Base-by-base conservation (phyloP, 2,888 invertebrate genomes). In the Junonia oenone region DNA sequence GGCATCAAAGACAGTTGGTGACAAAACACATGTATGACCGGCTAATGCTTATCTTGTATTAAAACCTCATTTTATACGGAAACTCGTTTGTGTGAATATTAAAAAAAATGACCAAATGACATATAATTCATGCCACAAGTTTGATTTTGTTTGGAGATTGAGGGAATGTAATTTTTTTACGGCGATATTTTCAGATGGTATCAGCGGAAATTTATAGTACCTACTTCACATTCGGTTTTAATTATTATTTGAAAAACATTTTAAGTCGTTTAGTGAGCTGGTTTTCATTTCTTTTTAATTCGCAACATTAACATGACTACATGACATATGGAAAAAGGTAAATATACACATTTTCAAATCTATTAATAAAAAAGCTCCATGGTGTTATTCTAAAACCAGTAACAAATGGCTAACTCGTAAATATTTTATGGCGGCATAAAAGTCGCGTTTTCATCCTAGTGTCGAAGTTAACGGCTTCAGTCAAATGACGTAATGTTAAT, bases 371-470 rank as follows among this genome's bases (percentile, higher is more conserved):
- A 17, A 2, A 31, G 9, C 31, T 9, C 31, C 9, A 37, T 15
- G 14, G 9, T 15, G 17, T 8, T 38, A 17, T 38, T 17, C 31
- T 17, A 14, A 40, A 56, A 51, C 38, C 46, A 51, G 51, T 46
- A 69, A 69, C 69, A 68, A 72, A 69, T 70, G 64, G 66, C 58
- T 58, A 62, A 60, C 63, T 71, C 77, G 73, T 75, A 73, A 74
- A 78, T 74, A 66, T 73, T 78, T 79, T 75, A 78, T 72, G 71
- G 59, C 14, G 60, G 55, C 67, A 68, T 80, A 72, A 76, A 80
- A 68, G 63, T 52, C 58, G 45, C 37, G 19, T 52, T 47, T 66
- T 58, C 68, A 58, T 50, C 61, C 54, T 74, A 72, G 74, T 72
- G 62, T 68, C 67, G 51, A 68, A 71, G 67, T 67, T 63, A 68